These are phyloP conservation scores for Apamea anceps DNA, from an alignment of 2,888 invertebrate genomes.

Conservation along the genomic window DNA sequence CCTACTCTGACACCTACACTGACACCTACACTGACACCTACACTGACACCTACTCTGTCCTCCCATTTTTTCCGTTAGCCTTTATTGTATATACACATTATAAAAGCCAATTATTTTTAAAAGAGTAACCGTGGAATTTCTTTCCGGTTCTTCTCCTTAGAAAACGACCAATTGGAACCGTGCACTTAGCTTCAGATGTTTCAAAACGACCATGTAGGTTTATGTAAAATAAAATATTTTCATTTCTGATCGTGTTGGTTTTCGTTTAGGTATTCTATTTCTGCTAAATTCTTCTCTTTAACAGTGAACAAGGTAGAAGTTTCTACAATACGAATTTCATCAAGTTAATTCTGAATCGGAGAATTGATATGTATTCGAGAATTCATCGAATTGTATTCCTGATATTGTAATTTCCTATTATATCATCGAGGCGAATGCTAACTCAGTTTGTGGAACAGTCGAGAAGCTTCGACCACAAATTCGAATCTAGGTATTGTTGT, in stretches of 20 bases:
- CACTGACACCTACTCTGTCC: neutral
- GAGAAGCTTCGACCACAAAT: neutral
- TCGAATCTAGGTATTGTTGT: conserved; percentile 2
- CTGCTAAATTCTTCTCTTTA: neutral
- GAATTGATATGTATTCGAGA: neutral
- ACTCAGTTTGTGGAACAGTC: conserved; percentile 5
- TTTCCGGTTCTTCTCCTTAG: neutral
- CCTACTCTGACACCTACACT: too few relatives aligned
- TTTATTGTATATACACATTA: neutral
- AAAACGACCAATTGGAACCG: neutral
- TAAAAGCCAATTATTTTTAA: neutral
- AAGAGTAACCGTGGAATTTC: neutral
- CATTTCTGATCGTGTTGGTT: neutral
- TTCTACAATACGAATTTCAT: conserved; percentile 1
- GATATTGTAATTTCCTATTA: conserved; percentile 1
- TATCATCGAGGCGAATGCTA: neutral
- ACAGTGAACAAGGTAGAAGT: neutral
- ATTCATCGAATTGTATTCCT: conserved; percentile 6
- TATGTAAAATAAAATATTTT: neutral
- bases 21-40: too few relatives aligned
- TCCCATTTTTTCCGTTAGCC: neutral
- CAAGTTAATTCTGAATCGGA: neutral
- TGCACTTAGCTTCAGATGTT: neutral
- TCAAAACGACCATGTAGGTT: neutral
- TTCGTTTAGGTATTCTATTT: neutral